phyloP scores from a whole-genome alignment of 2,113 vertebrate genomes.

The Climacteris rufus region DNA sequence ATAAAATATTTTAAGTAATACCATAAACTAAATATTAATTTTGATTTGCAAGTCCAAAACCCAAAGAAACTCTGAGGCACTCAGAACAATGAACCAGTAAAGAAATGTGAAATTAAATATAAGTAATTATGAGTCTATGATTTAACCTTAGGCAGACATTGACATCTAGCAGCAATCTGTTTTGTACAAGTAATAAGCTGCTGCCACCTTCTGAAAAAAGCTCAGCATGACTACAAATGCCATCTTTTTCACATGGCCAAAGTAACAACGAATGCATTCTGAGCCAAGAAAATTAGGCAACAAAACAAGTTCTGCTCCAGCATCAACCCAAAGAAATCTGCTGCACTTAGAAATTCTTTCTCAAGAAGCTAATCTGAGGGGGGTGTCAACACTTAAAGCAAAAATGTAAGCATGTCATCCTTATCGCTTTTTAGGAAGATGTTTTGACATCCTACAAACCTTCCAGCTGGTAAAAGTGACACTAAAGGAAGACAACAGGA shows the following conservation, averaged over 20 bases:
- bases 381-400: neutral
- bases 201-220: constrained; percentile 66
- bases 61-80: neutral
- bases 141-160: neutral
- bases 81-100: neutral
- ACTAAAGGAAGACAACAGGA: neutral
- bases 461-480: neutral
- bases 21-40: neutral
- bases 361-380: neutral
- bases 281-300: neutral
- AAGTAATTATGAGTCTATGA: neutral
- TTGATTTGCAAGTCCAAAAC: neutral
- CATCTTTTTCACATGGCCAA: neutral
- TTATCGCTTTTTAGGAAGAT: neutral
- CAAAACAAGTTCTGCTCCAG: neutral
- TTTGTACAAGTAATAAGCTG: constrained; percentile 12
- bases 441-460: neutral
- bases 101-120: neutral
- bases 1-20: neutral
- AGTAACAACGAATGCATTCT: accelerated
- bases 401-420: neutral
- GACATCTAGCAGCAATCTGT: neutral
- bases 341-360: neutral
- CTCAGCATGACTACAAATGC: neutral
- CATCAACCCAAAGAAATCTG: neutral